Evolutionary conservation across 2,113 vertebrate species (phyloP).

Genomic region (Gila orcuttii): DNA sequence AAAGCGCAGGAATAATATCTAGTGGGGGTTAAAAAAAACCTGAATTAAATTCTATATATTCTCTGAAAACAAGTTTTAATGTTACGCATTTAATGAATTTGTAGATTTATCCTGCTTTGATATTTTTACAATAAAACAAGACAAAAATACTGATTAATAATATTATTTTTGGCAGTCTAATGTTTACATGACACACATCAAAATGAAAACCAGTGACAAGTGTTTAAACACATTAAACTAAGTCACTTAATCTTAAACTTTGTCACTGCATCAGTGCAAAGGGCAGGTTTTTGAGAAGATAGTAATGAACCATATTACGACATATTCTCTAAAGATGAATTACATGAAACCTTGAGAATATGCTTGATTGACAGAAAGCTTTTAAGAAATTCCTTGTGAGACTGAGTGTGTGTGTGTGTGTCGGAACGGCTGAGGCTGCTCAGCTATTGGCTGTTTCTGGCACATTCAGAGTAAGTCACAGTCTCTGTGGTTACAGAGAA

Average conservation of each 20-base stretch:
- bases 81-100: background rate
- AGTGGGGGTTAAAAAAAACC: background rate
- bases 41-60: background rate
- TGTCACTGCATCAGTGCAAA: background rate
- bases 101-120: background rate
- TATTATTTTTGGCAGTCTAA: background rate
- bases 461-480: slow-evolving; percentile 66
- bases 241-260: background rate
- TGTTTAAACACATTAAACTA: too few species aligned
- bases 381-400: slow-evolving; percentile 20
- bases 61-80: background rate
- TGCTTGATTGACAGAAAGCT: background rate
- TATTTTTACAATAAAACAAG: background rate
- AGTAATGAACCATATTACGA: background rate
- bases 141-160: background rate
- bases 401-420: slow-evolving; percentile 15
- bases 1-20: background rate
- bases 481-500: slow-evolving; percentile 68
- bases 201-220: background rate
- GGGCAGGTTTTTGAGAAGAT: background rate
- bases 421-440: slow-evolving; percentile 49
- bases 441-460: slow-evolving; percentile 71
- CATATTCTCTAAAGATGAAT: slow-evolving; percentile 2
- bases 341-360: slow-evolving; percentile 7
- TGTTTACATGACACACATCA: background rate